phyloP scores from a whole-genome alignment of 2,888 invertebrate genomes.

The Leptinotarsa juncta region DNA sequence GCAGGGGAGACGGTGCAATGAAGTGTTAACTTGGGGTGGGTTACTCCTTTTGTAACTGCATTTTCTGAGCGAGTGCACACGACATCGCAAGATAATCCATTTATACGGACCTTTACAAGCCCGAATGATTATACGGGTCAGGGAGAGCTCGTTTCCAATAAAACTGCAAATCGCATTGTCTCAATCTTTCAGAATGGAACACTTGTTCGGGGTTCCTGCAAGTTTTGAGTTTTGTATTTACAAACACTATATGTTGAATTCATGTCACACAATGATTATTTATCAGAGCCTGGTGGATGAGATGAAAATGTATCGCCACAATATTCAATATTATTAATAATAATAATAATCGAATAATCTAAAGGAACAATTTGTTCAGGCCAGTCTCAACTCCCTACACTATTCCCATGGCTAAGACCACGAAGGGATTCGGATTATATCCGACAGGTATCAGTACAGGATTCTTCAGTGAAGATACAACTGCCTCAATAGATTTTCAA shows the following conservation, averaged over 20 bases:
- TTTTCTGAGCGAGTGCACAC: slow-evolving; percentile 64
- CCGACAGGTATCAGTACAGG: too few relatives aligned
- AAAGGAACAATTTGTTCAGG: too few relatives aligned
- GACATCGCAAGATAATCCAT: slow-evolving; percentile 61
- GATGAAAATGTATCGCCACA: too few relatives aligned
- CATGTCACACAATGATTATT: not conserved
- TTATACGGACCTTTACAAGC: slow-evolving; percentile 63
- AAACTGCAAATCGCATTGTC: slow-evolving; percentile 15
- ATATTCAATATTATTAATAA: too few relatives aligned
- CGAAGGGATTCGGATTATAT: too few relatives aligned
- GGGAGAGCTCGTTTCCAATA: slow-evolving; percentile 30
- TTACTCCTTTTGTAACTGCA: slow-evolving; percentile 59
- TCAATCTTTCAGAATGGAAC: not conserved
- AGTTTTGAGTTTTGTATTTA: not conserved
- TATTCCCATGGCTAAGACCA: too few relatives aligned
- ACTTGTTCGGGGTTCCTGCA: not conserved
- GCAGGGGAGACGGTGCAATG: slow-evolving; percentile 55
- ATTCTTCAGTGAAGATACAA: too few relatives aligned
- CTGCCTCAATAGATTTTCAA: too few relatives aligned
- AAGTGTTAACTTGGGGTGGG: slow-evolving; percentile 58
- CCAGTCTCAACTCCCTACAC: too few relatives aligned
- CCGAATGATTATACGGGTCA: slow-evolving; percentile 60
- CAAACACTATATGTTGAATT: not conserved
- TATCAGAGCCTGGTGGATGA: not conserved
- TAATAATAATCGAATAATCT: too few relatives aligned